A percentile compares a stretch with the other conserved stretches of the same genome.
Conservation (phyloP, 1,140 invertebrate species). For the Xylocopa sonorina region DNA sequence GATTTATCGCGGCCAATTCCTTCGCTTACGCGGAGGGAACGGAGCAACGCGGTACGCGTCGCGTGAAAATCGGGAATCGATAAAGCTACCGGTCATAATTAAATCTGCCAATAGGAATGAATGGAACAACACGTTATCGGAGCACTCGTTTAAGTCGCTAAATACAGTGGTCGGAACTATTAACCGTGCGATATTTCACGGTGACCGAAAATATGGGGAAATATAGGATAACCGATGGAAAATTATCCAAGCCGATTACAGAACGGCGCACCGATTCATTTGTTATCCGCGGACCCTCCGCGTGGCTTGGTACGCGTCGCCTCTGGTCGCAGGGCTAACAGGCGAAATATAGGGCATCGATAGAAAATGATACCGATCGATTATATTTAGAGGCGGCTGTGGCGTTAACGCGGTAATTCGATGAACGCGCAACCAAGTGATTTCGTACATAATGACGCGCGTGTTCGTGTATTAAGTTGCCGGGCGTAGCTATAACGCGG, state of each 20-base stretch:
- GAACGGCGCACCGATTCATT: constrained; percentile 29
- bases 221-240: constrained; percentile 13
- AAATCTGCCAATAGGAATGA: constrained; percentile 33
- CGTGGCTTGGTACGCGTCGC: too few relatives aligned
- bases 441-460: constrained; percentile 64
- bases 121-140: constrained; percentile 28
- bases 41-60: background rate
- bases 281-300: background rate
- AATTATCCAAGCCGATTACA: constrained; percentile 31
- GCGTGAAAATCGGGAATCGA: constrained; percentile 23
- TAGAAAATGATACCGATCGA: constrained; percentile 64
- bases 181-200: constrained; percentile 34
- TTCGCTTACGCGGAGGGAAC: background rate
- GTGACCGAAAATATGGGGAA: constrained; percentile 25
- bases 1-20: background rate
- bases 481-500: constrained; percentile 43
- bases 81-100: constrained; percentile 22
- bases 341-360: constrained; percentile 21
- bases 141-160: background rate
- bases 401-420: constrained; percentile 56
- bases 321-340: too few relatives aligned
- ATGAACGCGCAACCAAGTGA: constrained; percentile 60
- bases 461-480: constrained; percentile 57
- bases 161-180: constrained; percentile 11
- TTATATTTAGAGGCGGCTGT: constrained; percentile 45